A percentile compares a stretch with the other conserved stretches of the same genome.
phyloP scores from a whole-genome alignment of 2,113 vertebrate species.

The Heterotilapia buettikoferi region DNA sequence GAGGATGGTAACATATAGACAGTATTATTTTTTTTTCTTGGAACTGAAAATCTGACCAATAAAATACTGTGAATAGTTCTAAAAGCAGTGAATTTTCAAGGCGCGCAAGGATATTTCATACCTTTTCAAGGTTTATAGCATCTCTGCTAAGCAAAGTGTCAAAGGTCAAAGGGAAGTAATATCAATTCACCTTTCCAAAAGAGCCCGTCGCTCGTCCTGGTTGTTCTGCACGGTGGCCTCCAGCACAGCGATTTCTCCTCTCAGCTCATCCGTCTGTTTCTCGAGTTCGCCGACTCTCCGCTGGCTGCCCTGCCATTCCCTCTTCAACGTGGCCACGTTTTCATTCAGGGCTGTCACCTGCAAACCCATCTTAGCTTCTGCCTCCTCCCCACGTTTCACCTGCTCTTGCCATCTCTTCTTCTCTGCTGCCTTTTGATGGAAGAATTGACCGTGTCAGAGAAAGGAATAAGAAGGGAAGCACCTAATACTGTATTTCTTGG shows the following conservation, averaged over 20 bases:
- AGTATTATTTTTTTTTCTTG: neutral
- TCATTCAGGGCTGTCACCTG: constrained; percentile 92
- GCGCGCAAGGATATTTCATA: neutral
- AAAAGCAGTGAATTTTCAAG: neutral
- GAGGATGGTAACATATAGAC: neutral
- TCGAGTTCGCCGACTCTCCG: constrained; percentile 87
- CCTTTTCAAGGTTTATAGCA: neutral
- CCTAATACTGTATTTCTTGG: neutral
- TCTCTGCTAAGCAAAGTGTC: neutral
- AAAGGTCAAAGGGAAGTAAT: accelerated
- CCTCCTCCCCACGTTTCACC: constrained; percentile 81
- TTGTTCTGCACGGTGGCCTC: constrained; percentile 98
- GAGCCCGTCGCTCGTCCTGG: constrained; percentile 91
- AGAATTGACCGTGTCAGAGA: neutral
- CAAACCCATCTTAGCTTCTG: constrained; percentile 78
- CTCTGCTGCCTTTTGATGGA: constrained; percentile 72
- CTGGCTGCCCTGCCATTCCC: constrained; percentile 94
- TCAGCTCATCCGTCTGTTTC: constrained; percentile 92
- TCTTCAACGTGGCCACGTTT: constrained; percentile 92
- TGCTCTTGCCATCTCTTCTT: constrained; percentile 81
- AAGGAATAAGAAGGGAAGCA: neutral
- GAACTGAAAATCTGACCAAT: accelerated
- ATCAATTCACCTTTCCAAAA: constrained; percentile 83
- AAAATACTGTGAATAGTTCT: neutral
- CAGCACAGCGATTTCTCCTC: constrained; percentile 93